Evolutionary conservation across 2,888 invertebrate species (phyloP).

Genomic region (Crepidodera aurea): DNA sequence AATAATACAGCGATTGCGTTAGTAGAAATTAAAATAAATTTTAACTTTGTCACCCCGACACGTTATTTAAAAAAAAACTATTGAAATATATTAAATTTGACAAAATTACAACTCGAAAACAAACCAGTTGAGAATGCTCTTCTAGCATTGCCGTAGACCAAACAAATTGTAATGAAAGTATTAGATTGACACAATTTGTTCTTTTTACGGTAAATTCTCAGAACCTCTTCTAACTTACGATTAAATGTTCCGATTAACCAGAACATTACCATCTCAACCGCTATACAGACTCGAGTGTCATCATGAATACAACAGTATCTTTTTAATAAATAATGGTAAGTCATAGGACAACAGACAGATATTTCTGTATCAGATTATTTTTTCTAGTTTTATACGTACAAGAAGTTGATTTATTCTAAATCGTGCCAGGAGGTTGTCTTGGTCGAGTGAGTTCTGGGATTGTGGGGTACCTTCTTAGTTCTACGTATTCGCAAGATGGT

Average conservation of each 20-base stretch:
- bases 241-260: background rate
- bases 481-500: background rate
- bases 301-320: no score
- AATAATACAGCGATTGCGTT: no score
- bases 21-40: no score
- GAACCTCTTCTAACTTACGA: background rate
- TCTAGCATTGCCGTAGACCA: no score
- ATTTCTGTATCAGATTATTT: background rate
- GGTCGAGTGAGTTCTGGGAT: conserved; percentile 2
- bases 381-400: background rate
- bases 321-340: background rate
- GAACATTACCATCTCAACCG: background rate
- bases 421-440: background rate
- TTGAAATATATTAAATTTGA: no score
- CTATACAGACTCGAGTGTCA: background rate
- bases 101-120: no score
- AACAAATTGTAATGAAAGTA: no score
- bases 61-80: no score
- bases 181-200: no score
- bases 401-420: background rate
- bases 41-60: no score
- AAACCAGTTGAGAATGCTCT: no score
- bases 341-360: background rate
- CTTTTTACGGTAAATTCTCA: no score
- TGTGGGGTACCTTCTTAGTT: background rate